Evolutionary conservation across 2,888 invertebrate genomes (phyloP).

Genomic region (Zele albiditarsus): DNA sequence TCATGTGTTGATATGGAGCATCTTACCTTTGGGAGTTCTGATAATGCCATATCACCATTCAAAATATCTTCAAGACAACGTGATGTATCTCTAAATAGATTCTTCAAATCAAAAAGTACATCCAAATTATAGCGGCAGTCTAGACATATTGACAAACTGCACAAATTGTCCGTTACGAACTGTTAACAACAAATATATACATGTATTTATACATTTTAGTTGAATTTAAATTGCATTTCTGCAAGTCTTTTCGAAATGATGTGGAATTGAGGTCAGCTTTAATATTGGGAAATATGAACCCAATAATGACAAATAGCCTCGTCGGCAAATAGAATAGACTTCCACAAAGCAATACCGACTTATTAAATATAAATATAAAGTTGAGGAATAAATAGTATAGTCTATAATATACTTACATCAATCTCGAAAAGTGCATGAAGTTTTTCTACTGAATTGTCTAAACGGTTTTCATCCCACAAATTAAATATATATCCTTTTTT

Average conservation of each 20-base stretch:
- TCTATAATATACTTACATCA: constrained; percentile 55
- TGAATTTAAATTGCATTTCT: no score
- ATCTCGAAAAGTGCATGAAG: constrained; percentile 57
- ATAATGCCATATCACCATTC: constrained; percentile 29
- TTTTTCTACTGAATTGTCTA: constrained; percentile 54
- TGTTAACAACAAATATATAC: constrained; percentile 23
- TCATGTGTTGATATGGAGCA: neutral
- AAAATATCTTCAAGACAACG: neutral
- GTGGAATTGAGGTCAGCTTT: no score
- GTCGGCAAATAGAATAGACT: no score
- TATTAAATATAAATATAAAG: no score
- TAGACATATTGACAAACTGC: constrained; percentile 59
- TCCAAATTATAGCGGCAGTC: constrained; percentile 67
- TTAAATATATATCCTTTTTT: constrained; percentile 59
- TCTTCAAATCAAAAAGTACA: constrained; percentile 63
- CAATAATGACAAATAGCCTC: no score
- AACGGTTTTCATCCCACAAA: constrained; percentile 54
- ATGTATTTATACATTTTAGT: neutral
- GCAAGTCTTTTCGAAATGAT: no score
- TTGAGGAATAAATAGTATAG: no score
- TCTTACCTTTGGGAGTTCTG: constrained; percentile 62
- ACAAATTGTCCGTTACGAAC: constrained; percentile 35
- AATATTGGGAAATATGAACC: no score
- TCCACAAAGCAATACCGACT: no score
- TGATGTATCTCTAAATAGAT: constrained; percentile 53